phyloP scores from a whole-genome alignment of 23 tunicate species.

The Phallusia fumigata region DNA sequence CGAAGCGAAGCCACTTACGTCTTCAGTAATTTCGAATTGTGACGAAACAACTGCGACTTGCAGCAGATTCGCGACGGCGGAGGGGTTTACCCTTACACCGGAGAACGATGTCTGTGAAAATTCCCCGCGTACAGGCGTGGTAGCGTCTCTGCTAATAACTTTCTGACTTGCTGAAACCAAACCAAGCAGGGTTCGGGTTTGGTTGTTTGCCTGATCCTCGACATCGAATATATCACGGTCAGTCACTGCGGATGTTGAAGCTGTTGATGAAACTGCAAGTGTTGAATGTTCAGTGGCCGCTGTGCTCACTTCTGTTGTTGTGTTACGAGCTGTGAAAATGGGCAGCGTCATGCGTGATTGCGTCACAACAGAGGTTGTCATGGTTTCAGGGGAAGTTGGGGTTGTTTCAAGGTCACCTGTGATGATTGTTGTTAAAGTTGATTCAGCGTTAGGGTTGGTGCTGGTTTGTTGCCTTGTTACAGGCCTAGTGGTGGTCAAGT shows the following conservation, averaged over 20 bases:
- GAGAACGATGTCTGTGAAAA: background rate
- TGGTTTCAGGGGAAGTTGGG: background rate
- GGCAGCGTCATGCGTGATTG: background rate
- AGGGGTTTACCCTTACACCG: background rate
- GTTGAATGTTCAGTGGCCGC: background rate
- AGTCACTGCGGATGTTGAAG: background rate
- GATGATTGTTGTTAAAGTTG: background rate
- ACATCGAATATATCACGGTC: background rate
- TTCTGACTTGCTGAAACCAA: background rate
- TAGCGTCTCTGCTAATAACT: background rate
- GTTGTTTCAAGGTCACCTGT: background rate
- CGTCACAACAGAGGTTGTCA: background rate
- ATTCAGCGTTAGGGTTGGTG: background rate
- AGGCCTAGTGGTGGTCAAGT: background rate
- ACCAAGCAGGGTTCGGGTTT: background rate
- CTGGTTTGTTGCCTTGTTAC: background rate
- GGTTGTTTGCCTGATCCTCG: background rate
- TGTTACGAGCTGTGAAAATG: background rate
- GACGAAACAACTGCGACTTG: background rate
- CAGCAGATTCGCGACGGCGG: background rate
- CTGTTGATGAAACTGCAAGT: background rate
- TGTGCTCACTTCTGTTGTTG: background rate
- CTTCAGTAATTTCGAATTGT: background rate
- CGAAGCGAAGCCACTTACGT: background rate
- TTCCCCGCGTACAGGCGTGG: background rate